These are phyloP conservation scores for Eretmocerus hayati DNA, from an alignment of 2,888 invertebrate genomes.

Conservation along the genomic window DNA sequence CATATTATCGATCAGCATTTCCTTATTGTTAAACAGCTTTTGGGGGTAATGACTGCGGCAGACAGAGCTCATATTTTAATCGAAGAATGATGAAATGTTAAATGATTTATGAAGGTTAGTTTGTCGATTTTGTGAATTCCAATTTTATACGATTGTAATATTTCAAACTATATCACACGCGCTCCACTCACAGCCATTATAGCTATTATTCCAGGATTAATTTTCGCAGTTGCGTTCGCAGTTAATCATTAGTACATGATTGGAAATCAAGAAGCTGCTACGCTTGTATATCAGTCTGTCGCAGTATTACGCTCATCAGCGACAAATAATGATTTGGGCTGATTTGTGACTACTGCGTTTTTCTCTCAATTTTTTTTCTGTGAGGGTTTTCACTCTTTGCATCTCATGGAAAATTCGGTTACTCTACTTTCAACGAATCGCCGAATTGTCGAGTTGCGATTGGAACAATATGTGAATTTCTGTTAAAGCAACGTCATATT, in stretches of 20 bases:
- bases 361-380: conserved; percentile 11
- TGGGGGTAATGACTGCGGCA: no score
- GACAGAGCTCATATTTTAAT: no score
- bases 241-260: conserved; percentile 16
- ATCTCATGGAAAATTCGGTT: conserved; percentile 6
- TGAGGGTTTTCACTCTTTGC: conserved; percentile 1
- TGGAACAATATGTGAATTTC: conserved; percentile 12
- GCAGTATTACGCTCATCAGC: conserved; percentile 19
- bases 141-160: conserved; percentile 1
- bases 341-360: conserved; percentile 16
- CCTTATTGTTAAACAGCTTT: no score
- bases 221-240: conserved; percentile 11
- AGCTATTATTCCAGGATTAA: conserved; percentile 16
- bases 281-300: conserved; percentile 22
- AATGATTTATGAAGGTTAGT: conserved; percentile 13
- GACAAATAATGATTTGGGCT: conserved; percentile 10
- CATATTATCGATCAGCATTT: neutral
- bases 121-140: conserved; percentile 7
- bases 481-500: conserved; percentile 14
- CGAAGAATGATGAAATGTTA: no score
- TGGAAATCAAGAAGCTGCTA: conserved; percentile 17
- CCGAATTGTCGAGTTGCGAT: conserved; percentile 5
- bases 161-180: conserved; percentile 14
- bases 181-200: conserved; percentile 23
- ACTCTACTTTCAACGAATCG: conserved; percentile 8